Conservation (phyloP, 2,113 vertebrate genomes). For the Tapirus terrestris region DNA sequence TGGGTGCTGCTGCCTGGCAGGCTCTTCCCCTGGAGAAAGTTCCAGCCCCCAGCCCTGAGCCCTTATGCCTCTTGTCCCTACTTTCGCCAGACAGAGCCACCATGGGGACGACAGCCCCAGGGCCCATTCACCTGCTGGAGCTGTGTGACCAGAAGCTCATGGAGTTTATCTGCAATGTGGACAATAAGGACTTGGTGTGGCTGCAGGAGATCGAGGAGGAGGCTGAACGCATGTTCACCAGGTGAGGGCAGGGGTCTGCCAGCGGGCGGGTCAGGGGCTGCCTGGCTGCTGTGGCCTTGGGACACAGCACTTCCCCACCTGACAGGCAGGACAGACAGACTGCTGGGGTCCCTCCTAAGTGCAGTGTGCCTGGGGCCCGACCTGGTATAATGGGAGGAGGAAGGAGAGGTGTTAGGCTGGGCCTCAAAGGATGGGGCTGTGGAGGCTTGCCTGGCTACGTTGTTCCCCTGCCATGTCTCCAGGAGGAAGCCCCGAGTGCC, state of each 20-base stretch:
- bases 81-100: conserved; percentile 27
- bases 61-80: background rate
- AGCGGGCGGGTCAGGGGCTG: rapidly evolving
- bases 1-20: too few relatives aligned
- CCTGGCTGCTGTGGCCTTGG: background rate
- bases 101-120: conserved; percentile 78
- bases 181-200: conserved; percentile 92
- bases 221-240: conserved; percentile 92
- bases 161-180: conserved; percentile 87
- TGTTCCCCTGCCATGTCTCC: background rate
- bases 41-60: background rate
- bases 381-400: background rate
- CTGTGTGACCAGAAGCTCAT: conserved; percentile 87
- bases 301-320: too few relatives aligned
- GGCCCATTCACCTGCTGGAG: conserved; percentile 81
- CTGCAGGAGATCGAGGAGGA: conserved; percentile 94
- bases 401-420: background rate
- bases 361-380: rapidly evolving
- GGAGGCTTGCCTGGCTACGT: background rate
- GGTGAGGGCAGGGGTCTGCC: conserved; percentile 78
- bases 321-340: background rate
- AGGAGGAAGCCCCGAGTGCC: background rate
- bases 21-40: background rate
- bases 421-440: background rate
- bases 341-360: background rate